These are phyloP conservation scores for Holothuria scabra DNA, from an alignment of 53 echinoderm and acorn worm species.

Conservation along the genomic window DNA sequence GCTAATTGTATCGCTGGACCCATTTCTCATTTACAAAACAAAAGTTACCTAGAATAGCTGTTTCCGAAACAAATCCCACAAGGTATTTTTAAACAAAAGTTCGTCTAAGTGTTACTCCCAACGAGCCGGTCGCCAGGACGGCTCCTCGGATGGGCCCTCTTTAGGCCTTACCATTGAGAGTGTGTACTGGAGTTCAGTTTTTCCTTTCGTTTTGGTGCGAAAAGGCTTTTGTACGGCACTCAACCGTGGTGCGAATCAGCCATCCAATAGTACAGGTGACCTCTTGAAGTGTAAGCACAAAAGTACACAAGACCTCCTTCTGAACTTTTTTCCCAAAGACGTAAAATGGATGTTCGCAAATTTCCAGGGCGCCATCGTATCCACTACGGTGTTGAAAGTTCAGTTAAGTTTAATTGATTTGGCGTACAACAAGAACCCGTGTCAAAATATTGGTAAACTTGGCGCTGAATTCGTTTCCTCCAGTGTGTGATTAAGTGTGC, in stretches of 20 bases:
- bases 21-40: too few relatives aligned
- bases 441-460: too few relatives aligned
- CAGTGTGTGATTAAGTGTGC: too few relatives aligned
- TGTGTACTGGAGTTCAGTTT: not conserved
- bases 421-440: too few relatives aligned
- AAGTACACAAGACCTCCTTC: not conserved
- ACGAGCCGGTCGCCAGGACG: not conserved
- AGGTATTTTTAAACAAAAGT: too few relatives aligned
- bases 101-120: too few relatives aligned
- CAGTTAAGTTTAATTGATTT: too few relatives aligned
- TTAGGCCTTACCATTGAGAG: not conserved
- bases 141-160: conserved; percentile 1
- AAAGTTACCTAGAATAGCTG: too few relatives aligned
- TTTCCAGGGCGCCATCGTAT: conserved; percentile 20
- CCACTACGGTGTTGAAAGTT: too few relatives aligned
- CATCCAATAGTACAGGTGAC: conserved; percentile 31
- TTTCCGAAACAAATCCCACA: too few relatives aligned
- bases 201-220: not conserved
- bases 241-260: conserved; percentile 6
- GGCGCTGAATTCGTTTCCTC: too few relatives aligned
- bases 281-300: not conserved
- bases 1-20: too few relatives aligned
- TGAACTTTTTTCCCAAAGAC: conserved; percentile 11
- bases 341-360: not conserved
- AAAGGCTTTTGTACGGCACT: not conserved